Percentiles rank a stretch among this genome's conserved stretches.
These are phyloP conservation scores for Spilosoma lubricipeda DNA, from an alignment of 2,888 invertebrate species.

Conservation along the genomic window DNA sequence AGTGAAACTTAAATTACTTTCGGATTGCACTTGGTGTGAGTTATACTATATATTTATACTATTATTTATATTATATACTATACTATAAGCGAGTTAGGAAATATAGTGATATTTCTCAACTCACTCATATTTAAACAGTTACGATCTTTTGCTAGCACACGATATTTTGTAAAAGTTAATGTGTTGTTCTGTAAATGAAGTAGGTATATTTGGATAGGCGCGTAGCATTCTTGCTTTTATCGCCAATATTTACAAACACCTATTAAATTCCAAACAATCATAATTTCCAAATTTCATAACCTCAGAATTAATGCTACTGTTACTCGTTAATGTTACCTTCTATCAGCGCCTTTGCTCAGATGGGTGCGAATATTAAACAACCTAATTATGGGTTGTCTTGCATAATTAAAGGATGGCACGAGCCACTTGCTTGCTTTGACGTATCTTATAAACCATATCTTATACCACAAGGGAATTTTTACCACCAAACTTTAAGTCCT, in stretches of 20 bases:
- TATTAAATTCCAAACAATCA: not conserved
- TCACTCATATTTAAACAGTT: too few species aligned
- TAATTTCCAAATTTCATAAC: not conserved
- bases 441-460: conserved; percentile 12
- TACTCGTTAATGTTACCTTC: not conserved
- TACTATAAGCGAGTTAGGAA: too few species aligned
- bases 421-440: conserved; percentile 15
- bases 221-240: not conserved
- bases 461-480: conserved; percentile 11
- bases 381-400: conserved; percentile 35
- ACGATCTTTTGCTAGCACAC: too few species aligned
- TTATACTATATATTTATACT: not conserved
- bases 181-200: not conserved
- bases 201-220: not conserved
- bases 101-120: too few species aligned
- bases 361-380: conserved; percentile 26
- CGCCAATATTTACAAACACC: not conserved
- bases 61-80: too few species aligned
- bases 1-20: not conserved
- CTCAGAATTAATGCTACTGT: conserved; percentile 2
- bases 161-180: not conserved
- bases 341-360: conserved; percentile 23
- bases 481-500: not conserved
- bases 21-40: not conserved
- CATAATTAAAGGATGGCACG: conserved; percentile 33